Evolutionary conservation across 2,113 vertebrate genomes (phyloP).

Genomic region (Toxotes jaculatrix): DNA sequence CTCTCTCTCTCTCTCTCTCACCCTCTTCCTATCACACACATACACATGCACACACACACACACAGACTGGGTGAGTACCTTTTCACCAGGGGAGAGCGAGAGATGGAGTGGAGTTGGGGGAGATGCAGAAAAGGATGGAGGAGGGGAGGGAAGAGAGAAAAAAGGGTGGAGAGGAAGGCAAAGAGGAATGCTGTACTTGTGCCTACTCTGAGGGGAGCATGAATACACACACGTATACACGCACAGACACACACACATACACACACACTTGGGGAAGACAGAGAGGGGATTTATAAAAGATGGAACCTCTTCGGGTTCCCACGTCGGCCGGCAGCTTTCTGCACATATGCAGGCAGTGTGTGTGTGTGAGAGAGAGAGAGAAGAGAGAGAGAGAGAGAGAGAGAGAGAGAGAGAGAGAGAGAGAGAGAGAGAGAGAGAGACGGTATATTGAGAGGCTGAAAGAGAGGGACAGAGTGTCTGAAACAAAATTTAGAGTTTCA

Average conservation of each 20-base stretch:
- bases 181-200: slow-evolving; percentile 72
- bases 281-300: slow-evolving; percentile 76
- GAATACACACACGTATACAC: slow-evolving; percentile 36
- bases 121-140: slow-evolving; percentile 37
- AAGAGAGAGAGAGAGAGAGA: not conserved
- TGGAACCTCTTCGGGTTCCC: slow-evolving; percentile 74
- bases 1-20: slow-evolving; percentile 41
- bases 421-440: not conserved
- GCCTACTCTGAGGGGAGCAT: slow-evolving; percentile 54
- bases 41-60: not conserved
- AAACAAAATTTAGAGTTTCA: slow-evolving; percentile 37
- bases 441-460: slow-evolving; percentile 9
- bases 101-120: slow-evolving; percentile 44
- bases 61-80: slow-evolving; percentile 58
- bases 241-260: slow-evolving; percentile 54
- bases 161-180: slow-evolving; percentile 58
- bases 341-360: slow-evolving; percentile 61
- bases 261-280: slow-evolving; percentile 66
- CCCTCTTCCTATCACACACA: slow-evolving; percentile 34
- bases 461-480: slow-evolving; percentile 13
- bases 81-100: slow-evolving; percentile 49
- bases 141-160: slow-evolving; percentile 26
- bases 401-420: not conserved
- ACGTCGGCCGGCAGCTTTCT: slow-evolving; percentile 71
- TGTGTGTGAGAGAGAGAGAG: slow-evolving; percentile 13